Evolutionary conservation across 2,888 invertebrate species (phyloP), one percentile per base, ranked within the genome.

Genomic region (Apantesis nais): DNA sequence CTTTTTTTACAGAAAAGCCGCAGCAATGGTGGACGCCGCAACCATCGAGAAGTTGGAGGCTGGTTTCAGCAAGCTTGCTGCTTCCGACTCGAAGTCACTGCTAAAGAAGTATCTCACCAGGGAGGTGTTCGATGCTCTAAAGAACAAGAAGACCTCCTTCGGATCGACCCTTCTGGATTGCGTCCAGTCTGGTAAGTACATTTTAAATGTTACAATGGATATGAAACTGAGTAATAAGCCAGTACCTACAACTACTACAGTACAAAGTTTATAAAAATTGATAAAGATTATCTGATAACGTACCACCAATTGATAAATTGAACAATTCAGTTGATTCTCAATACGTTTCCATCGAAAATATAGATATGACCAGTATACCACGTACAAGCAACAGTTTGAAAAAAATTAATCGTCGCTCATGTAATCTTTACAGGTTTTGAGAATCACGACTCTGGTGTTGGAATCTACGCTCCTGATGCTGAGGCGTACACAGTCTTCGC

Each of bases 391-490:
- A 29, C 7, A 55, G 19, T 34, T 63, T 44, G n/a, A 60, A 52
- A 25, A 48, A 62, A 58, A 74, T 34, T 68, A 68, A 66, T 75
- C 44, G 67, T 37, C 7, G 16, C n/a, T 66, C 37, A 44, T 75
- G 75, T 83, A 72, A 80, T 74, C 41, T 73, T 92, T 95, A 68
- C 90, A 98, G 98, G 98, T 92, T 96, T 99, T 89, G 98, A 99
- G 95, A 99, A 99, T 94, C 97, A 97, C 92, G 99, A 99, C 95
- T 99, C 99, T 80, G 99, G 99, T 87, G 98, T 99, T 78, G 99
- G 99, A 91, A 98, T 99, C 95, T 99, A 99, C 91, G 99, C 99
- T 73, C 99, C 99, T 74, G 99, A 99, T 92, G 99, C 99, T 78
- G 99, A 99, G 94, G 93, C 99, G 70, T 99, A 99, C 96, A 97